Evolutionary conservation across 2,888 invertebrate species (phyloP), one percentile per base, ranked within the genome.

Genomic region (Globia sparganii): DNA sequence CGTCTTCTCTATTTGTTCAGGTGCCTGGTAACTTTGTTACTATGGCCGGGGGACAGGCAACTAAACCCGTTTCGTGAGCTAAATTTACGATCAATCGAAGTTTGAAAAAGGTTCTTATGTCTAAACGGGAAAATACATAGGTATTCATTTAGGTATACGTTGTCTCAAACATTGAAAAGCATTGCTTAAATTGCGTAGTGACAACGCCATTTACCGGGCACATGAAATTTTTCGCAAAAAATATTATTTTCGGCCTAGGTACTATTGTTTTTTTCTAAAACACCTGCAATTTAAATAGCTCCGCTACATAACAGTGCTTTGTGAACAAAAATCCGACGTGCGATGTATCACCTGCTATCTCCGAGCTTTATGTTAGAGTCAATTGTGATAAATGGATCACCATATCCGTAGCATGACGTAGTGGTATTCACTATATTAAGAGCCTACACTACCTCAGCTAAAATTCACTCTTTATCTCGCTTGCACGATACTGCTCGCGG

Each of bases 261-360:
- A 1, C 28, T 28, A 58, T 56, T 68, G 46, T 56, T 43, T 46
- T 34, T 64, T 70, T 78, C n/a, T 69, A 53, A 68, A 72, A 79
- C 66, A 59, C 53, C n/a, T 21, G 69, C 59, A 43, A 58, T 81
- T 82, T 75, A 46, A 85, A 81, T 49, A 56, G 28, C 28, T 61
- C 5, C 6, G 21, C 21, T 56, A 37, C 8, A 78, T 77, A 83
- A 66, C 37, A 62, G 40, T 66, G 81, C n/a, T 81, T 59, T 46
- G 43, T 46, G 34, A 66, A 75, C 61, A 81, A 81, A 85, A 49
- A 72, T 9, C 49, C 8, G 40, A 58, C 64, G 56, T 28, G 68
- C 34, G 31, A 85, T 85, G 49, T 81, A 67, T 81, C 85, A 85
- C 40, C 81, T 67, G 75, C 31, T 85, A 85, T 81, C 68, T 80